Base-by-base conservation (phyloP, 2,888 invertebrate species). In the Ennomos quercinarius region DNA sequence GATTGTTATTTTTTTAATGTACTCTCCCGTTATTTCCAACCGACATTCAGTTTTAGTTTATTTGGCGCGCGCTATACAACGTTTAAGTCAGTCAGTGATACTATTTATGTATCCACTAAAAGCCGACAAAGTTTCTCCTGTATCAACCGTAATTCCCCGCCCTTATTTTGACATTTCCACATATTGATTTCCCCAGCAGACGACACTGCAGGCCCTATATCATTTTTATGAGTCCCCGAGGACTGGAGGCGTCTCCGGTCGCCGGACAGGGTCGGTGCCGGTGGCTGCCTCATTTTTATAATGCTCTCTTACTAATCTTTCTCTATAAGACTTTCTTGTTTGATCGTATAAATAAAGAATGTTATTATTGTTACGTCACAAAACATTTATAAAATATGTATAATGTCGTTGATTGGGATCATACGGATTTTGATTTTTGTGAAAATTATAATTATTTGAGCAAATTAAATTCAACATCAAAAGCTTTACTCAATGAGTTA, bases 151-250 rank as follows among this genome's bases (percentile, higher is more conserved):
- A 72, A 72, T 75, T 71, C 50, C 61, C 70, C 74, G 66, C 67
- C 72, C 72, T 73, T 77, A 74, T 79, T 81, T 78, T 84, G 83
- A 83, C 83, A 83, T 85, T 84, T 87, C 70, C 75, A 73, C 74
- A 68, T 76, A 87, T 86, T 82, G 87, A 85, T 86, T 83, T 80
- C 80, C 68, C 73, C 72, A 67, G 73, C 72, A 55, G 80, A 78
- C 76, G 74, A 72, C 71, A 78, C 74, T 77, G 78, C 77, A 80
- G 73, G 74, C 73, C 74, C 73, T 87, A 81, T 82, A 87, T 87
- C 85, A 87, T 83, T 86, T 85, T 84, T 87, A 86, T 86, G 73
- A 76, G 76, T 80, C 87, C 80, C 85, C 61, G 44, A 84, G 74
- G 87, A 76, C 74, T 71, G 72, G 72, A 75, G 76, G 78, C 78